A percentile compares a stretch with the other conserved stretches of the same genome.
Conservation (phyloP, 2,888 invertebrate genomes). For the Trisateles emortualis region DNA sequence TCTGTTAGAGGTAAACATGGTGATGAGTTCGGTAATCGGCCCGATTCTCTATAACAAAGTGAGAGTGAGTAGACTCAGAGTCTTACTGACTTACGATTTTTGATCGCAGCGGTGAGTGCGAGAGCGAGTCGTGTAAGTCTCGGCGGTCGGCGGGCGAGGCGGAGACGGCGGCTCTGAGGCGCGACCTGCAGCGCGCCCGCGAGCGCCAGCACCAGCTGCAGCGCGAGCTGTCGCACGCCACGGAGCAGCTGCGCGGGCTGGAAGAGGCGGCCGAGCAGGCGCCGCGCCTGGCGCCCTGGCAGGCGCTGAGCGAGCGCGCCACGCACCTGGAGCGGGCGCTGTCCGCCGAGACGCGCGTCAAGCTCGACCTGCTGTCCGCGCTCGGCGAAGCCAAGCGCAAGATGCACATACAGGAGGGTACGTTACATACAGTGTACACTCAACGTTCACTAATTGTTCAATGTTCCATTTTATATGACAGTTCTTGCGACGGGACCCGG, state of each 20-base stretch:
- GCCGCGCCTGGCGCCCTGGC: conserved; percentile 86
- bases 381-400: conserved; percentile 97
- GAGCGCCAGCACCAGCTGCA: conserved; percentile 58
- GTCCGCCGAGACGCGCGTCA: conserved; percentile 98
- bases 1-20: no score
- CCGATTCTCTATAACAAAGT: no score
- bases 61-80: no score
- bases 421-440: no score
- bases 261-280: conserved; percentile 52
- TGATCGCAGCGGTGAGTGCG: conserved; percentile 67
- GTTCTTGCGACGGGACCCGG: no score
- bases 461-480: no score
- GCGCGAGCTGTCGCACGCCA: conserved; percentile 62
- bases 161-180: conserved; percentile 84
- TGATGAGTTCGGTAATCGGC: no score
- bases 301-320: conserved; percentile 95
- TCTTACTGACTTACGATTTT: background rate
- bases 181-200: conserved; percentile 66
- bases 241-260: conserved; percentile 60
- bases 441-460: no score
- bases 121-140: conserved; percentile 82
- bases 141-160: conserved; percentile 84
- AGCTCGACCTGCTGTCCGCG: conserved; percentile 98
- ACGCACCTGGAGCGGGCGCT: conserved; percentile 96
- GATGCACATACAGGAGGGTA: conserved; percentile 95